Evolutionary conservation across 2,797 vertebrate genomes (phyloP).

Genomic region (Mareca strepera): DNA sequence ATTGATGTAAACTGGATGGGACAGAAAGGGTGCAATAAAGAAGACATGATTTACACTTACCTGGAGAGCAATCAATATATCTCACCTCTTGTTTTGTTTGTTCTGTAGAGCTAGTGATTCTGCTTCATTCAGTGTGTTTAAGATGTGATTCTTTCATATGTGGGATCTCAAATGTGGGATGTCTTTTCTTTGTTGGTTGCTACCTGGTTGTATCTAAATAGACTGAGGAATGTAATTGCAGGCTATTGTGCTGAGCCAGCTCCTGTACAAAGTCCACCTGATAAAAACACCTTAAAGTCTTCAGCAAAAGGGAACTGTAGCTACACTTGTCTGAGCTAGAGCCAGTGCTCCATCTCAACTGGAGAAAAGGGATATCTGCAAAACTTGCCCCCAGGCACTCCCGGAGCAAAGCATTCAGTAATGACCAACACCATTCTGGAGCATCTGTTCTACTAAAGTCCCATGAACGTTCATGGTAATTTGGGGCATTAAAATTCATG

Average conservation of each 20-base stretch:
- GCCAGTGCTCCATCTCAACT: not conserved
- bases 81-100: not conserved
- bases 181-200: not conserved
- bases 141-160: not conserved
- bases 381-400: not conserved
- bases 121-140: not conserved
- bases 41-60: not conserved
- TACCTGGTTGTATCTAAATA: not conserved
- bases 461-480: not conserved
- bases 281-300: slow-evolving; percentile 25
- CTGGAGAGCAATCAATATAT: not conserved
- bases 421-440: not conserved
- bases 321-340: not conserved
- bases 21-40: not conserved
- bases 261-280: slow-evolving; percentile 14
- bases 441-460: not conserved
- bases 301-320: not conserved
- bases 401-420: not conserved
- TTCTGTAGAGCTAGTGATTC: not conserved
- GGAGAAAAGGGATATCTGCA: not conserved
- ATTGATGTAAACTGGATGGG: not conserved
- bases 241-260: not conserved
- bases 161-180: not conserved
- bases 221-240: not conserved
- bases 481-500: not conserved